Percentiles rank a stretch among this genome's conserved stretches.
phyloP scores from a whole-genome alignment of 1,140 invertebrate genomes.

The Drosophila trapezifrons region DNA sequence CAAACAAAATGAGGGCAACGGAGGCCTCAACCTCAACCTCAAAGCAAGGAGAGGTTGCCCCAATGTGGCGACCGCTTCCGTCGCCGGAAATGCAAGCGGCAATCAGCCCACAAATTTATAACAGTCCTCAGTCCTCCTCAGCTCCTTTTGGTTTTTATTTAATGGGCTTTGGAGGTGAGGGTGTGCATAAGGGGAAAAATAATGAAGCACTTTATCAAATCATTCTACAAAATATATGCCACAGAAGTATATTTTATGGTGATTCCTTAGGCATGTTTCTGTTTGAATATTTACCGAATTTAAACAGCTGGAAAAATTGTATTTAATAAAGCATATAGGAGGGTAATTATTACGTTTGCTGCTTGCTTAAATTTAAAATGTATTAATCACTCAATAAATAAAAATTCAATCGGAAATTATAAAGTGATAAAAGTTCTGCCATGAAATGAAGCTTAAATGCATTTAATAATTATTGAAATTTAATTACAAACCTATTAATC shows the following conservation, averaged over 20 bases:
- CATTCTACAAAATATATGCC: not conserved
- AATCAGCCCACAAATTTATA: constrained; percentile 70
- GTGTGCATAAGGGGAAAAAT: constrained; percentile 1
- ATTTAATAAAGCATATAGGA: not conserved
- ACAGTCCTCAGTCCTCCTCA: constrained; percentile 17
- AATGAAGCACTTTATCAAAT: constrained; percentile 18
- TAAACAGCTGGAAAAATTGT: too few relatives aligned
- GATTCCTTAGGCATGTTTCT: not conserved
- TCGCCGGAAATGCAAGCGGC: constrained; percentile 70
- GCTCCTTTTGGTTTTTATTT: constrained; percentile 2
- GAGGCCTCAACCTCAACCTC: constrained; percentile 20
- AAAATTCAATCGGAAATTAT: not conserved
- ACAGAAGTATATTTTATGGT: not conserved
- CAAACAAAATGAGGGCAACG: constrained; percentile 53
- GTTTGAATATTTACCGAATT: not conserved
- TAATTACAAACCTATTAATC: not conserved
- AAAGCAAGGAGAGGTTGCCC: constrained; percentile 10
- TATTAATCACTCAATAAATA: not conserved
- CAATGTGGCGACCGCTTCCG: constrained; percentile 35
- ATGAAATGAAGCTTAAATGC: not conserved
- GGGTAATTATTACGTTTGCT: too few relatives aligned
- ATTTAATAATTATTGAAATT: not conserved
- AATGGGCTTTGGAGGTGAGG: not conserved
- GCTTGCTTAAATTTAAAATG: too few relatives aligned
- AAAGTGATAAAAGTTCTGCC: not conserved